A percentile compares a stretch with the other conserved stretches of the same genome.
Conservation (phyloP, 2,797 vertebrate species). For the Pogoniulus pusillus region DNA sequence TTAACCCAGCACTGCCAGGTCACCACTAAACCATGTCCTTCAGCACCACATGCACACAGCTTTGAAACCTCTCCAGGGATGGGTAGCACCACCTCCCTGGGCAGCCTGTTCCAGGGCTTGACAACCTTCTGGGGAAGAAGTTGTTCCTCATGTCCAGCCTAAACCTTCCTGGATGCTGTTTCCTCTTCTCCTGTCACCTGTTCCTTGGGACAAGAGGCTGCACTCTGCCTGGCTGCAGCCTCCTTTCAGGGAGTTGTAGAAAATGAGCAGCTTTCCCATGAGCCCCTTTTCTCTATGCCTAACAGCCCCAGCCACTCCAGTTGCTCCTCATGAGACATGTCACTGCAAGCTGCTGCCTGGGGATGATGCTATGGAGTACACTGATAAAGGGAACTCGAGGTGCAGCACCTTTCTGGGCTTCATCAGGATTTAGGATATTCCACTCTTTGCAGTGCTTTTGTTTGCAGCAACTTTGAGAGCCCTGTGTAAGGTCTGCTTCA, state of each 20-base stretch:
- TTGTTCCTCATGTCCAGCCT: neutral
- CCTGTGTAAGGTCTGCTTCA: neutral
- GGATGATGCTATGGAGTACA: fast-evolving
- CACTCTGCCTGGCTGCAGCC: neutral
- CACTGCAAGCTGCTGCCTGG: neutral
- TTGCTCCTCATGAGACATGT: no score
- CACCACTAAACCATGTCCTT: neutral
- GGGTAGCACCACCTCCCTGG: neutral
- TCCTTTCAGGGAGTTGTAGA: neutral
- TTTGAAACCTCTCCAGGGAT: neutral
- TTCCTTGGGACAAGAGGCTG: neutral
- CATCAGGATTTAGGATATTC: neutral
- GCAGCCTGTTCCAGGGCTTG: neutral
- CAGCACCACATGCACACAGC: neutral
- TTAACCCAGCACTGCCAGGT: neutral
- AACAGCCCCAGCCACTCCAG: neutral
- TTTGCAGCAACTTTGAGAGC: fast-evolving
- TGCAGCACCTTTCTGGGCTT: neutral
- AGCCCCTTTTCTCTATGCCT: neutral
- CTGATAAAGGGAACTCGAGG: neutral
- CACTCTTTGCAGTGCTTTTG: fast-evolving
- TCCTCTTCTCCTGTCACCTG: neutral
- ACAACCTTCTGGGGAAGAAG: neutral
- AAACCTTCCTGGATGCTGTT: neutral
- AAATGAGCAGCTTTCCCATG: neutral